Base-by-base conservation (phyloP, 1,140 invertebrate genomes). In the Zaprionus ghesquierei region DNA sequence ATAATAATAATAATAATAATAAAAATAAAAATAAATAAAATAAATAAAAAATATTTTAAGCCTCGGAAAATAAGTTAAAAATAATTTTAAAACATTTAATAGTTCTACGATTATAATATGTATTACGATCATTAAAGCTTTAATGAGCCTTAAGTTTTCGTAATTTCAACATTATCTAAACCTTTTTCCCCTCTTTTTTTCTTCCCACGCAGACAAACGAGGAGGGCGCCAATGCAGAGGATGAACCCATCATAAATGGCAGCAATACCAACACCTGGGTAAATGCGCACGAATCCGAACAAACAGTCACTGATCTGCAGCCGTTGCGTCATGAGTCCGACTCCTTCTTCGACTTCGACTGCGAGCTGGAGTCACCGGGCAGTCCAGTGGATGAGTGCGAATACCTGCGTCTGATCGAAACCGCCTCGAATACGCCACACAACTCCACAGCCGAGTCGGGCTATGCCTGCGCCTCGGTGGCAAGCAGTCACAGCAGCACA, bases 311-410 rank as follows among this genome's bases (percentile, higher is more conserved):
- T 50, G 87, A 90, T 79, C 91, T 78, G 44, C 93, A 80, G 92
- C 92, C 91, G 61, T 90, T 84, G 78, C 92, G 56, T 87, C 94
- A 80, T 90, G 93, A 38, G 92, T 94, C 79, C 80, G 94, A 94
- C 70, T 93, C 93, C 44, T 94, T 94, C 59, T 93, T 94, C 49
- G 93, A 94, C 64, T 92, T 94, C 46, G 95, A 95, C 82, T 91
- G 94, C 23, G 94, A 94, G 68, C 92, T 94, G 64, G 94, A 94
- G 59, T 94, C 94, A 41, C 94, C 95, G 0, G 94, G 93, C 15
- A 96, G 95, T 77, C 95, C 95, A 0, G 93, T 93, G 3, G 95
- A 95, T 64, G 95, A 95, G 81, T 91, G 91, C 68, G 91, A 92
- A 81, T 92, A 92, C 74, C 77, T 91, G 75, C 82, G 90, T 55